phyloP scores from a whole-genome alignment of 2,888 invertebrate genomes.

The Rhagonycha fulva region DNA sequence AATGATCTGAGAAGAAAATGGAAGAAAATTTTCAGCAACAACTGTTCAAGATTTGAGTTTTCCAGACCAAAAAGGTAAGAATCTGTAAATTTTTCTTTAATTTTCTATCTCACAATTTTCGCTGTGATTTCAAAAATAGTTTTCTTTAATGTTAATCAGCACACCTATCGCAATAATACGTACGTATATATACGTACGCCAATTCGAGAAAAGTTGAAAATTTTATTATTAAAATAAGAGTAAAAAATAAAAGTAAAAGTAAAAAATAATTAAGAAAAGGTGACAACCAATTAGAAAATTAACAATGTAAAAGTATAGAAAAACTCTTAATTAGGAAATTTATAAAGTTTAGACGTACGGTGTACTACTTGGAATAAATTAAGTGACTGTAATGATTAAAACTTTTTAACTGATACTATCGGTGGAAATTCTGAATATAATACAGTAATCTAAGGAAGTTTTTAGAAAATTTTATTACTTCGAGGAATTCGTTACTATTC shows the following conservation, averaged over 20 bases:
- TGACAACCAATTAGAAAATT: neutral
- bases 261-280: neutral
- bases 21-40: too few species aligned
- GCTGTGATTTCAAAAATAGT: too few species aligned
- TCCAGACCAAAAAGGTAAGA: too few species aligned
- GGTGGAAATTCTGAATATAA: neutral
- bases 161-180: too few species aligned
- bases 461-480: neutral
- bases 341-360: neutral
- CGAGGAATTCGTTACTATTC: too few species aligned
- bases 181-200: neutral
- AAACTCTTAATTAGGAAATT: neutral
- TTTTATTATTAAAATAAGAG: neutral
- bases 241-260: neutral
- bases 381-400: neutral
- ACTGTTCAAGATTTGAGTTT: too few species aligned
- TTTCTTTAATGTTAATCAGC: too few species aligned
- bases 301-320: neutral
- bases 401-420: neutral
- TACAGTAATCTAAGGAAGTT: neutral
- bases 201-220: neutral
- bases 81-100: too few species aligned
- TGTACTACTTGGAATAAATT: neutral
- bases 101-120: too few species aligned
- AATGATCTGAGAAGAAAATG: too few species aligned